phyloP scores from a whole-genome alignment of 2,888 invertebrate species.

The Hypomecis atomaria region DNA sequence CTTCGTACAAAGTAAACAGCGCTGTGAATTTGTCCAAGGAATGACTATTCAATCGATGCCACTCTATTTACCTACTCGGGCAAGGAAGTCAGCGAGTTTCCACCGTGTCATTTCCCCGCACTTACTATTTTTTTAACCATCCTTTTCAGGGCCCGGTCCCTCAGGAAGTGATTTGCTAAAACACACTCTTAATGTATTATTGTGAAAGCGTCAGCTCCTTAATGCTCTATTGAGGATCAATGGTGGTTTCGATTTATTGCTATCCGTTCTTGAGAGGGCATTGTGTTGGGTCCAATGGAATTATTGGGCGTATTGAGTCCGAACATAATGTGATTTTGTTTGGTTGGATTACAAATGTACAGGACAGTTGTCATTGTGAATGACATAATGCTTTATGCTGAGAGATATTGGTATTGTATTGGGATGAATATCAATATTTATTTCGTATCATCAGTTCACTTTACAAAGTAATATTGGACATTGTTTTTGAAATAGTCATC shows the following conservation, averaged over 20 bases:
- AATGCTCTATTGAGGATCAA: constrained; percentile 79
- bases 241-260: constrained; percentile 77
- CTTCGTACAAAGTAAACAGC: constrained; percentile 21
- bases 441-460: constrained; percentile 3
- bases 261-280: constrained; percentile 72
- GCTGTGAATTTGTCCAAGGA: constrained; percentile 58
- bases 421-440: constrained; percentile 33
- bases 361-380: constrained; percentile 42
- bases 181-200: constrained; percentile 80
- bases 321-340: constrained; percentile 60
- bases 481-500: background rate
- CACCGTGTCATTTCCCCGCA: constrained; percentile 79
- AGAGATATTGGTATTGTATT: constrained; percentile 37
- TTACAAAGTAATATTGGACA: background rate
- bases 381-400: constrained; percentile 39
- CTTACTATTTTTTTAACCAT: constrained; percentile 75
- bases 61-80: constrained; percentile 66
- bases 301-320: constrained; percentile 67
- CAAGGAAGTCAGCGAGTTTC: constrained; percentile 68
- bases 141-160: constrained; percentile 62
- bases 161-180: constrained; percentile 83
- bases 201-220: constrained; percentile 76
- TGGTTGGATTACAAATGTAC: constrained; percentile 56
- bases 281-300: constrained; percentile 72
- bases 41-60: constrained; percentile 81